Base-by-base conservation (phyloP, 2,797 vertebrate species). In the Tadarida brasiliensis region DNA sequence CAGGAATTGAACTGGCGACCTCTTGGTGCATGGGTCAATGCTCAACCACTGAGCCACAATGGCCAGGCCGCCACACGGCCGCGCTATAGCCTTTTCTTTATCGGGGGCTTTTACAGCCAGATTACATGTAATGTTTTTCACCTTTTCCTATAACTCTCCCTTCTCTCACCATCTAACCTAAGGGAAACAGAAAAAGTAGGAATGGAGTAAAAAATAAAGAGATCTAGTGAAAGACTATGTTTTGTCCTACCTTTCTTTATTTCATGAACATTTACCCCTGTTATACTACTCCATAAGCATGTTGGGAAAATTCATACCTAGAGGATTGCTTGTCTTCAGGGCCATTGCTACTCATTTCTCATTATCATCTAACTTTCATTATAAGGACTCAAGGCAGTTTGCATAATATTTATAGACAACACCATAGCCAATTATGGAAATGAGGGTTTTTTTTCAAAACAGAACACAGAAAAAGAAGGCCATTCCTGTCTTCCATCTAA, bases 371-470 rank as follows among this genome's bases (percentile, higher is more conserved):
- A 80, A 70, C 57, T 83, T 88, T 68, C 9, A 94, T 88, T 83
- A 76, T 73, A 94, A 95, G 73, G 47, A 90, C 26, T 94, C 77
- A 77, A n/a, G 30, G 22, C 80, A 83, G 11, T 94, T 97, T 73
- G 71, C 90, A 95, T 97, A 96, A 71, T 97, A 96, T 95, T 97
- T 96, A 87, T 30, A 95, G 97, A 96, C 12, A 97, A 94, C 51
- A 91, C 44, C 76, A 95, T 71, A 96, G 0, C 10, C 56, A 91
- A 84, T 96, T 97, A 95, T 88, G 77, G 77, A 96, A 96, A 95
- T 96, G 0, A 59, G 47, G 57, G 44, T 11, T 39, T 86, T 88
- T 95, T 86, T 95, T 15, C 24, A 90, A 83, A 97, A 95, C 39
- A 81, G 87, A 94, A 92, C 57, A 56, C 61, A 93, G n/a, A 65